Percentiles rank a stretch among this genome's conserved stretches.
Evolutionary conservation across 2,888 invertebrate species (phyloP).

Genomic region (Ophion ventricosus): DNA sequence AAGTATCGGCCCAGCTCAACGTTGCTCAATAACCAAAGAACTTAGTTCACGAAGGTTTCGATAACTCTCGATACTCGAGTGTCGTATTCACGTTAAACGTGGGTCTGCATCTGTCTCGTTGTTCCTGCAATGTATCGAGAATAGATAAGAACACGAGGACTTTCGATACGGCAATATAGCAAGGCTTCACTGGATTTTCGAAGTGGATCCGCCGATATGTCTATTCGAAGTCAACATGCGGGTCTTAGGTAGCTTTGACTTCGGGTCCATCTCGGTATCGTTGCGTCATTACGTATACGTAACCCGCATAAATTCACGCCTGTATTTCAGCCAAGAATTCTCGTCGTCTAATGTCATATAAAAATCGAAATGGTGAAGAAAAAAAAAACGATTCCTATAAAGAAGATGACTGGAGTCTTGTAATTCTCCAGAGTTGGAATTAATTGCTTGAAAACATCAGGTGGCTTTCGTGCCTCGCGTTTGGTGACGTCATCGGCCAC

Average conservation of each 20-base stretch:
- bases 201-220: constrained; percentile 34
- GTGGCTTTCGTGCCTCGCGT: not conserved
- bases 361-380: not conserved
- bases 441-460: not conserved
- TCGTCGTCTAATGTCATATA: not conserved
- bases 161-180: constrained; percentile 34
- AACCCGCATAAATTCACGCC: constrained; percentile 42
- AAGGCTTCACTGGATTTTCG: constrained; percentile 34
- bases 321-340: constrained; percentile 11
- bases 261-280: constrained; percentile 30
- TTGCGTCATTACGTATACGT: constrained; percentile 6
- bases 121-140: constrained; percentile 41
- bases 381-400: not conserved
- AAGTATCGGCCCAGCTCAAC: no score
- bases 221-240: constrained; percentile 45
- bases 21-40: no score
- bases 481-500: not conserved
- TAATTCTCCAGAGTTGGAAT: not conserved
- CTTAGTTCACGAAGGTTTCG: no score
- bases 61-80: not conserved
- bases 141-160: constrained; percentile 29
- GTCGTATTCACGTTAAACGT: constrained; percentile 18
- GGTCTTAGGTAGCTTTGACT: constrained; percentile 53
- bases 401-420: not conserved
- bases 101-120: constrained; percentile 29